Base-by-base conservation (phyloP, 2,888 invertebrate species). In the Papilio demoleus region DNA sequence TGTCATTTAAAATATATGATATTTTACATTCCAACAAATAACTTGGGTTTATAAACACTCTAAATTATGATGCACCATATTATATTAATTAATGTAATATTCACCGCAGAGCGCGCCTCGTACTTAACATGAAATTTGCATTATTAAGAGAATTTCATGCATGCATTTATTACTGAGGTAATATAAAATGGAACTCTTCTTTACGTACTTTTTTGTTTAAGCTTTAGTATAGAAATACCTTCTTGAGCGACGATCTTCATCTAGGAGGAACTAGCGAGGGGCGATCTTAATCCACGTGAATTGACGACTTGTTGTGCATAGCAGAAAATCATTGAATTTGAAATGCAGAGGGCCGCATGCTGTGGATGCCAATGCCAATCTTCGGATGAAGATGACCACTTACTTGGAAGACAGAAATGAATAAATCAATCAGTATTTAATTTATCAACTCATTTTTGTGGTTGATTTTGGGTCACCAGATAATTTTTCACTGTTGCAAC, bases 11-110 rank as follows among this genome's bases (percentile, higher is more conserved):
- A 27, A 53, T n/a, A 31, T 17, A 4, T 53, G 27, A n/a, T 27
- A 31, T 56, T 17, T 31, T 9, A 17, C 31, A 3, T n/a, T 56
- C 8, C 12, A 14, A 27, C 31, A 31, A 31, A 56, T 31, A 56
- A 31, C 17, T 14, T 56, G 17, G 17, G 53, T 17, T 56, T 56
- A 53, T 53, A 31, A 56, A 31, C 31, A 56, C 53, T 56, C 53
- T 31, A 31, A 56, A 56, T 56, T 56, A 31, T 56, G 53, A n/a
- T 31, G 14, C 53, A 31, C 31, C 17, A 31, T 56, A 53, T 53
- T 53, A 56, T 31, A 56, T 56, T 56, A 56, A 56, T 56, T 56
- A 56, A 56, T 56, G 31, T 56, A 56, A 56, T 31, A 56, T 56
- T 31, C 53, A 4, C 53, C 53, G 53, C 53, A 56, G 53, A 56